A percentile compares a stretch with the other conserved stretches of the same genome.
Conservation (phyloP, 2,113 vertebrate species). For the Hippoglossus stenolepis region DNA sequence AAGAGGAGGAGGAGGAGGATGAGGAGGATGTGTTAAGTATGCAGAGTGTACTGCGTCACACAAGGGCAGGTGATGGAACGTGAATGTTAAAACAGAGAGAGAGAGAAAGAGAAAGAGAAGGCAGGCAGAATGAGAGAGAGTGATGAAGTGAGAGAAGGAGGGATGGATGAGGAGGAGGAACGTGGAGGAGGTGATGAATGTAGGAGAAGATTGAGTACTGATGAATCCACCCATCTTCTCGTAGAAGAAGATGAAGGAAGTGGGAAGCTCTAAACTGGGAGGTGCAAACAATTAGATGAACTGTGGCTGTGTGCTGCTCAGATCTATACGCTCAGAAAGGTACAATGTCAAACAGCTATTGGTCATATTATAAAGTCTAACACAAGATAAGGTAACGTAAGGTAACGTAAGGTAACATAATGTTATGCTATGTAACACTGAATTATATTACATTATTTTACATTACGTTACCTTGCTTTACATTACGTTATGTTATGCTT, state of each 20-base stretch:
- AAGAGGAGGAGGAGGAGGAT: constrained; percentile 11
- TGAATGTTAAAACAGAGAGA: constrained; percentile 65
- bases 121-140: constrained; percentile 27
- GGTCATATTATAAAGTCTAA: too few relatives aligned
- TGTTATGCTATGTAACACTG: too few relatives aligned
- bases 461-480: neutral
- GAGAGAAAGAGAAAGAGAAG: neutral
- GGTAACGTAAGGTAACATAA: too few relatives aligned
- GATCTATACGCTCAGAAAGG: too few relatives aligned
- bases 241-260: constrained; percentile 39
- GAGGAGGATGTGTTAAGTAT: constrained; percentile 53
- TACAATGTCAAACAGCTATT: too few relatives aligned
- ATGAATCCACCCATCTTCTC: constrained; percentile 44
- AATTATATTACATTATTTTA: neutral
- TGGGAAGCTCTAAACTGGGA: constrained; percentile 46
- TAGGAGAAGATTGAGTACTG: constrained; percentile 36
- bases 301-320: neutral
- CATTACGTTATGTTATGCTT: neutral
- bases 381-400: too few relatives aligned
- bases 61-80: constrained; percentile 66
- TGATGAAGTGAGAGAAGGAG: constrained; percentile 49
- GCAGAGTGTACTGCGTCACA: constrained; percentile 50
- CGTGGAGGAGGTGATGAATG: constrained; percentile 69
- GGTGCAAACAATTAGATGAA: constrained; percentile 19
- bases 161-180: constrained; percentile 43